phyloP scores from a whole-genome alignment of 2,888 invertebrate species.

The Aspidiotus destructor region DNA sequence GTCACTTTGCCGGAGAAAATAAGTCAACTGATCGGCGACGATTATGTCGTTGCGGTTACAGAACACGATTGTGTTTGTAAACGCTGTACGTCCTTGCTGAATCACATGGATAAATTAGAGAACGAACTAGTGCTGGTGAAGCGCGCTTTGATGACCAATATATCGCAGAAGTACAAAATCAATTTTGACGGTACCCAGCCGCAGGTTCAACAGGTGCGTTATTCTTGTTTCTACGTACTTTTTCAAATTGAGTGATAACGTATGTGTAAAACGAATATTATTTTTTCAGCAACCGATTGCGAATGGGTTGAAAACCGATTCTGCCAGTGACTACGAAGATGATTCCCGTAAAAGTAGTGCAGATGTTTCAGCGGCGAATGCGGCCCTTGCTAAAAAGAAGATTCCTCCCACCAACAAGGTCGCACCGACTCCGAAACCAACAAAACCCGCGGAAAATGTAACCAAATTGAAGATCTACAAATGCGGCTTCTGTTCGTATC shows the following conservation, averaged over 20 bases:
- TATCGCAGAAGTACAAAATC: constrained; percentile 38
- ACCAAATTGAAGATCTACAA: constrained; percentile 36
- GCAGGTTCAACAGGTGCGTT: constrained; percentile 8
- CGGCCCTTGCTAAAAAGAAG: constrained; percentile 13
- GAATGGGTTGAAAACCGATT: constrained; percentile 25
- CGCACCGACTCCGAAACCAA: constrained; percentile 17
- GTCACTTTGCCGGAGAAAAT: constrained; percentile 47
- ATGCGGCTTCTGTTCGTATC: constrained; percentile 36
- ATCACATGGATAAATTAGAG: constrained; percentile 46
- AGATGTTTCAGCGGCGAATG: neutral
- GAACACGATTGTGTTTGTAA: constrained; percentile 45
- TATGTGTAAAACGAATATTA: neutral
- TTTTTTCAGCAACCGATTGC: constrained; percentile 3
- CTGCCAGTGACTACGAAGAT: constrained; percentile 26
- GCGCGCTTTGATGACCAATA: constrained; percentile 36
- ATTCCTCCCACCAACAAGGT: constrained; percentile 9
- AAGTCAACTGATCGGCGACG: constrained; percentile 46
- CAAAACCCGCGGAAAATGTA: constrained; percentile 22
- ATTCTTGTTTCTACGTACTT: neutral
- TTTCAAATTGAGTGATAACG: too few relatives aligned
- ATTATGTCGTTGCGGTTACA: constrained; percentile 45
- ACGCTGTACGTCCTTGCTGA: constrained; percentile 44
- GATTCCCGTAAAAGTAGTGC: neutral
- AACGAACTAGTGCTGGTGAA: constrained; percentile 44
- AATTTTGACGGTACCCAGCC: constrained; percentile 27